phyloP scores from a whole-genome alignment of 1,140 invertebrate species.

The Papilio helenus region DNA sequence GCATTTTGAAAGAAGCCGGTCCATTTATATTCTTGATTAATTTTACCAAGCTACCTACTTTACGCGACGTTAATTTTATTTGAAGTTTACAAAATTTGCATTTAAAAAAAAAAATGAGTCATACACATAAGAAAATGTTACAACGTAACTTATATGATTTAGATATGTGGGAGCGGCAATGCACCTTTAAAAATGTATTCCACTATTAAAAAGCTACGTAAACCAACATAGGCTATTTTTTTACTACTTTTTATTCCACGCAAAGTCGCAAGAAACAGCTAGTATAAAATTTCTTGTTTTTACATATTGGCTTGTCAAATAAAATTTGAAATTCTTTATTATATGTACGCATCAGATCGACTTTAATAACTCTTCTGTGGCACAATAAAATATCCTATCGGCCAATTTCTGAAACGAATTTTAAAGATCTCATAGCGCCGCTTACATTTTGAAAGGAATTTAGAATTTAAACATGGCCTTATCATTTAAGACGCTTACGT shows the following conservation, averaged over 20 bases:
- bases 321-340: neutral
- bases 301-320: too few relatives aligned
- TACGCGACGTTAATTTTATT: slow-evolving; percentile 2
- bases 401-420: too few relatives aligned
- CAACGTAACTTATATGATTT: neutral
- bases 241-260: too few relatives aligned
- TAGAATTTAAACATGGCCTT: too few relatives aligned
- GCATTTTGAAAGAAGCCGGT: neutral
- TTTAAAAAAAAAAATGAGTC: neutral
- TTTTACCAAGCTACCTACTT: slow-evolving; percentile 1
- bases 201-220: too few relatives aligned
- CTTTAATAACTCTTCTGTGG: neutral
- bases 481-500: too few relatives aligned
- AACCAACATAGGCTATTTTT: too few relatives aligned
- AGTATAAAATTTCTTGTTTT: too few relatives aligned
- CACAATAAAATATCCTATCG: neutral
- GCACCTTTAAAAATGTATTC: too few relatives aligned
- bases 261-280: too few relatives aligned
- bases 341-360: neutral
- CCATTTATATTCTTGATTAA: neutral
- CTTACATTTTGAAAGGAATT: too few relatives aligned
- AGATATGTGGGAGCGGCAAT: neutral
- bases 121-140: neutral
- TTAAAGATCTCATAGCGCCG: too few relatives aligned
- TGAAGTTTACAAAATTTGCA: neutral